A percentile compares a stretch with the other conserved stretches of the same genome.
phyloP scores from a whole-genome alignment of 2,797 vertebrate genomes.

The Numenius phaeopus region DNA sequence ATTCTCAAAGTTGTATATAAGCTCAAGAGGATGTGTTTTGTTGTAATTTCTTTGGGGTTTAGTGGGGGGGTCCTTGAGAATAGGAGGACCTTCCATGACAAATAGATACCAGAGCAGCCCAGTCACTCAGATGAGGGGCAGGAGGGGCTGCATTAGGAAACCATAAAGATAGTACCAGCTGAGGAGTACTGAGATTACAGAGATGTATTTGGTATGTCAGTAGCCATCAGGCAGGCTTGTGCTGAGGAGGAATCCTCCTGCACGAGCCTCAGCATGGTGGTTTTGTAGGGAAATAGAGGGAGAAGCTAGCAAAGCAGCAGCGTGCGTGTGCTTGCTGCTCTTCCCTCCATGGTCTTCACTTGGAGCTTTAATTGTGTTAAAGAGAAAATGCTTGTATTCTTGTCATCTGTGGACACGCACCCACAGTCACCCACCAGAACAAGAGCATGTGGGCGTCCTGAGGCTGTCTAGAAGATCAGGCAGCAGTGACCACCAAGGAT shows the following conservation, averaged over 20 bases:
- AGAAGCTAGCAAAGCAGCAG: neutral
- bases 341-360: neutral
- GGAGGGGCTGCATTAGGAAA: neutral
- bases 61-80: neutral
- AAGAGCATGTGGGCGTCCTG: neutral
- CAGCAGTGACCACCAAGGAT: neutral
- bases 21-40: neutral
- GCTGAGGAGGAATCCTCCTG: neutral
- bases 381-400: neutral
- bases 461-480: neutral
- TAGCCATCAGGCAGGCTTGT: neutral
- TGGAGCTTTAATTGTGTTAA: neutral
- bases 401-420: neutral
- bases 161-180: neutral
- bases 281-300: neutral
- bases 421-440: neutral
- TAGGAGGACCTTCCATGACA: neutral
- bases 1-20: neutral
- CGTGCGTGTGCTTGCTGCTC: neutral
- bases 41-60: neutral
- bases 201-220: neutral
- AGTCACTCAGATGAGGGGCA: neutral
- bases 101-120: neutral
- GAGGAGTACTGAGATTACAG: neutral
- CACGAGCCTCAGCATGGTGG: accelerated